A percentile compares a stretch with the other conserved stretches of the same genome.
Evolutionary conservation across 2,888 invertebrate genomes (phyloP).

Genomic region (Endomychus coccineus): DNA sequence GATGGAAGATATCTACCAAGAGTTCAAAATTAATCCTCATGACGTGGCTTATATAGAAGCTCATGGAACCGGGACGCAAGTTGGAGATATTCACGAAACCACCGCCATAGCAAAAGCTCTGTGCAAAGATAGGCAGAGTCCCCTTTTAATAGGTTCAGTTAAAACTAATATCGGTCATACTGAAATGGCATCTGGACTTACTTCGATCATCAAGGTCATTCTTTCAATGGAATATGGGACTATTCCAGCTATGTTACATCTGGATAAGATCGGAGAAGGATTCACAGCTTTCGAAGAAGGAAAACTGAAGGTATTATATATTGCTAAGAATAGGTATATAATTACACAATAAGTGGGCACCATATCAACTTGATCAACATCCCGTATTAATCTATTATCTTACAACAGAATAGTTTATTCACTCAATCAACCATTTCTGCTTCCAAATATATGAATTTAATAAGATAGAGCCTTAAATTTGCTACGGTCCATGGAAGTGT

Average conservation of each 20-base stretch:
- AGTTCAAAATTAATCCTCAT: slow-evolving; percentile 46
- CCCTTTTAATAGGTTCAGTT: slow-evolving; percentile 11
- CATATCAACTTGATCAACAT: too few relatives aligned
- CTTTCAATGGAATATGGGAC: slow-evolving; percentile 52
- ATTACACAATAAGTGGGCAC: too few relatives aligned
- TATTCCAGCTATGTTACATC: slow-evolving; percentile 84
- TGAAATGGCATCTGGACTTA: slow-evolving; percentile 12
- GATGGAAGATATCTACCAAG: slow-evolving; percentile 47
- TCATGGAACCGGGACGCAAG: slow-evolving; percentile 50
- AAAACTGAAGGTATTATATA: slow-evolving; percentile 47
- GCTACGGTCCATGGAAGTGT: too few relatives aligned
- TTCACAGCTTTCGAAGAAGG: slow-evolving; percentile 56
- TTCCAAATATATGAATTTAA: too few relatives aligned
- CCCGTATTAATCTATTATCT: too few relatives aligned
- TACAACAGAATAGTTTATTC: too few relatives aligned
- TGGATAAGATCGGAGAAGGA: slow-evolving; percentile 42
- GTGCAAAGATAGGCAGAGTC: slow-evolving; percentile 14
- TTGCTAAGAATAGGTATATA: too few relatives aligned
- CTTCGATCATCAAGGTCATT: slow-evolving; percentile 9
- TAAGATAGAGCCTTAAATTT: too few relatives aligned
- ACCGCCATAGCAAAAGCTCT: slow-evolving; percentile 21
- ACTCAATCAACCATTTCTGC: too few relatives aligned
- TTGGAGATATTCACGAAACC: slow-evolving; percentile 27
- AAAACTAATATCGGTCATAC: slow-evolving; percentile 13
- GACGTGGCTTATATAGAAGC: slow-evolving; percentile 52